Base-by-base conservation (phyloP, 2,113 vertebrate genomes). In the Archocentrus centrarchus region DNA sequence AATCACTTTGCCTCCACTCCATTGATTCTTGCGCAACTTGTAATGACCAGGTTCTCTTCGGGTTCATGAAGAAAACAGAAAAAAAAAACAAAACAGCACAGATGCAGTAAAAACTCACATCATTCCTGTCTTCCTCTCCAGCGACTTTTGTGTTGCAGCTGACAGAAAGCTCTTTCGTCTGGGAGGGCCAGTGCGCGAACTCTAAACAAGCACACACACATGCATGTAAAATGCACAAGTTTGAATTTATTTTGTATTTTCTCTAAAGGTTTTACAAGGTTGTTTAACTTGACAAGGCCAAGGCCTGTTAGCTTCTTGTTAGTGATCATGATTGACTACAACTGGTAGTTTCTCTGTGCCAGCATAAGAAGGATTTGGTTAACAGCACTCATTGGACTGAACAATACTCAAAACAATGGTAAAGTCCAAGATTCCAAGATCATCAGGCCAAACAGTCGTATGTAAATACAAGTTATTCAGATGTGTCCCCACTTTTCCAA, bases 61-160 rank as follows among this genome's bases (percentile, higher is more conserved):
- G 8, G n/a, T 22, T 73, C 30, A 37, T 13, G n/a, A 47, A 30
- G 22, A 59, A 60, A 77, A 60, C 22, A 60, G 75, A 47, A 59
- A 27, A 27, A 27, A 24, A 24, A 24, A 24, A 24, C 2, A 24
- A 27, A 77, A 77, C 15, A 5, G 1, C 22, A 77, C 11, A 0
- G 30, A 63, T 63, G 50, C 59, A 55, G 24, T 22, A 13, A 47
- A 78, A 81, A 87, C 95, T 96, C 91, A 96, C 96, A 92, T 91
- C 13, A 79, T 27, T 41, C 77, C 83, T 76, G 90, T 95, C 83
- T 94, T 96, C 79, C 95, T 94, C 86, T 95, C 91, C 82, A 96
- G 86, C 0, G 93, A 88, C 68, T 95, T 96, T 22, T 93, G 94
- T 32, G 95, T 96, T 22, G 93, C 95, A 60, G 93, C 92, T 30